Evolutionary conservation across 2,888 invertebrate species (phyloP), one percentile per base, ranked within the genome.

Genomic region (Eustalomyia histrio): DNA sequence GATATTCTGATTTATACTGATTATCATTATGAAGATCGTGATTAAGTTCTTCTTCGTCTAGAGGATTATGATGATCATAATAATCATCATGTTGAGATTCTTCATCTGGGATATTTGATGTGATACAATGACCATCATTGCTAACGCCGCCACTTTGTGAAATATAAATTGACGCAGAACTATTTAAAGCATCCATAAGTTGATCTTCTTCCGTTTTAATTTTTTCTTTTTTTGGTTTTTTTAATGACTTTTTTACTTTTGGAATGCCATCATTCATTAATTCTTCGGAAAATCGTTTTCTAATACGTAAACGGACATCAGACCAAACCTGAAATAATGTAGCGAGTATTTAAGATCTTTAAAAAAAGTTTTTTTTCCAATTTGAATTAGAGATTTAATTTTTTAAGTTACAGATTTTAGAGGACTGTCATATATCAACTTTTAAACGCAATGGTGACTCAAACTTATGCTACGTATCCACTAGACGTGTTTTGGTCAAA

Each of bases 221-320:
- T 17, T 35, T 17, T 52, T 64, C 52, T 64, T 43, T 80, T 68
- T 61, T 61, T 14, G 18, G 39, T 50, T 57, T 64, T 53, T 64
- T 71, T 0, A 47, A 47, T 5, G 6, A 9, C 68, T 63, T 17
- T 1, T 18, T 6, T 53, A n/a, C 7, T 39, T 43, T 68, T 18
- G 58, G 53, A n/a, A 17, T n/a, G 1, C 35, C 10, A 39, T 50
- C 43, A n/a, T 53, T 7, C 7, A 2, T 57, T 29, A 39, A 43
- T 58, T n/a, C 18, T 64, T 76, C 73, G 6, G 21, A 16, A 7
- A 67, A 24, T 4, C 67, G 76, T 57, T 67, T 81, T 57, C 73
- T 74, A 24, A 65, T 65, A 17, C 81, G 81, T 43, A 81, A 74
- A n/a, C 81, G 81, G n/a, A 74, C 65, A 58, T 81, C 81, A 14